Evolutionary conservation across 2,113 vertebrate genomes (phyloP).

Genomic region (Verasper variegatus): DNA sequence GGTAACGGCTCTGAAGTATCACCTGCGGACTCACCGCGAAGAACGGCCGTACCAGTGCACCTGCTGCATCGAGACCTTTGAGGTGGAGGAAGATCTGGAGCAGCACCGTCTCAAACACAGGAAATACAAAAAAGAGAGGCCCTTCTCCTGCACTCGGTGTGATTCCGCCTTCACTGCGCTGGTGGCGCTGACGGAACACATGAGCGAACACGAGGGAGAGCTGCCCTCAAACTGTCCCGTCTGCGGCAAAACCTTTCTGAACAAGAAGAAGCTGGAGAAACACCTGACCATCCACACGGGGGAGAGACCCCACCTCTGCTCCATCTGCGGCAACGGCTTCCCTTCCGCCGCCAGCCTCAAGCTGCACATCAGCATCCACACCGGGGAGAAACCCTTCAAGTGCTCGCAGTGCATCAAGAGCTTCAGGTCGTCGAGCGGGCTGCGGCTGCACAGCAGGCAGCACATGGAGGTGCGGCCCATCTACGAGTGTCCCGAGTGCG

Average conservation of each 20-base stretch:
- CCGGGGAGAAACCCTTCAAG: constrained; percentile 69
- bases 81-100: constrained; percentile 60
- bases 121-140: constrained; percentile 66
- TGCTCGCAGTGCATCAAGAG: constrained; percentile 71
- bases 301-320: constrained; percentile 73
- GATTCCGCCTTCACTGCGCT: constrained; percentile 61
- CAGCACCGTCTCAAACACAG: constrained; percentile 73
- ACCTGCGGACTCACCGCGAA: constrained; percentile 68
- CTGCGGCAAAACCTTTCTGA: constrained; percentile 72
- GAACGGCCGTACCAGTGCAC: constrained; percentile 71
- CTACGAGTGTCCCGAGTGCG: constrained; percentile 71
- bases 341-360: constrained; percentile 71
- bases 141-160: constrained; percentile 75
- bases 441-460: constrained; percentile 70
- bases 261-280: constrained; percentile 73
- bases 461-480: constrained; percentile 73
- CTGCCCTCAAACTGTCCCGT: constrained; percentile 65
- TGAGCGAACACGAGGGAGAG: constrained; percentile 67
- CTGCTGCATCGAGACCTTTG: constrained; percentile 73
- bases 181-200: constrained; percentile 69
- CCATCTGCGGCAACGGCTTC: constrained; percentile 76
- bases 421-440: constrained; percentile 69
- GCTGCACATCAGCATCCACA: constrained; percentile 70
- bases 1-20: constrained; percentile 67
- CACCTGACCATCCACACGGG: constrained; percentile 74